Base-by-base conservation (phyloP, 2,797 vertebrate genomes). In the Mus spretus region DNA sequence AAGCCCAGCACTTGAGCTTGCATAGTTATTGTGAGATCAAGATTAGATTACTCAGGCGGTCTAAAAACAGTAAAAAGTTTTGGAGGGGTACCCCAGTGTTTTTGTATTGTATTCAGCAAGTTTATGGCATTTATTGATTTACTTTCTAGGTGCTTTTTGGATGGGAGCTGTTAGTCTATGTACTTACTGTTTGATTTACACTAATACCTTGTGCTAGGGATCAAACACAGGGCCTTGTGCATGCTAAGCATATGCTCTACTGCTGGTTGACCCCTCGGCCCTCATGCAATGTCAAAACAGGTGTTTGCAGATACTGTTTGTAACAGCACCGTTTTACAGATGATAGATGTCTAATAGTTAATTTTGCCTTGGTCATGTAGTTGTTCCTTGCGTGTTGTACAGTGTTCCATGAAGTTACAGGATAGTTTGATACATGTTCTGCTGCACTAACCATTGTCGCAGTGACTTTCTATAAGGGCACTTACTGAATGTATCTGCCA, bases 291-390 rank as follows among this genome's bases (percentile, higher is more conserved):
- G 91, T 79, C 26, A 17, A 65, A 59, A 79, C 53, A 75, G 20
- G 26, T 94, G 70, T 74, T 44, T 40, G 9, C 81, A 70, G 65
- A 47, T 81, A 34, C 40, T 89, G 19, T 89, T 96, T 55, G 15
- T 96, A 72, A 55, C 59, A 37, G 37, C 31, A 81, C 53, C 53
- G 8, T 83, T 86, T 91, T 96, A 80, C 67, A 94, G 82, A 90
- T 86, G 92, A 40, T 40, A 90, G 31, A 47, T 24, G 70, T 75
- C n/a, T 55, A 82, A 65, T 37, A 2, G 72, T 86, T 19, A 34
- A 59, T 96, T 94, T 90, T 80, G 24, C 95, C 78, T 70, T 19
- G 44, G 50, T 96, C 20, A 75, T 26, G 55, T 40, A 89, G 53
- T 81, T 94, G 59, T 82, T 17, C 47, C 34, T 78, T 81, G 61